phyloP scores from a whole-genome alignment of 2,113 vertebrate genomes.

The Panthera uncia region DNA sequence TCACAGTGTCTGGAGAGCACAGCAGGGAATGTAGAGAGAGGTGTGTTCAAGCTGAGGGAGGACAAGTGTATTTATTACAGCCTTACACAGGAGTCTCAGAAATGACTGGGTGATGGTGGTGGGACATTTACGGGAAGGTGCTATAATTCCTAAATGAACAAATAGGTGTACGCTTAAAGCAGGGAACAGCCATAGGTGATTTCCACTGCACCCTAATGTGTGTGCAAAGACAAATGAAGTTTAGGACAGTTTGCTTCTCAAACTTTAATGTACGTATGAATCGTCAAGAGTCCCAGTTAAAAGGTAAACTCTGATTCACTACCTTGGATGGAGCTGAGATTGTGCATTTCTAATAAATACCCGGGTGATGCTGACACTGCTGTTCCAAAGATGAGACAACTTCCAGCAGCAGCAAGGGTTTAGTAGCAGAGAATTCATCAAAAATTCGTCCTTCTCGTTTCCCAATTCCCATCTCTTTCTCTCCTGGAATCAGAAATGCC shows the following conservation, averaged over 20 bases:
- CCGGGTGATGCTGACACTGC: not conserved
- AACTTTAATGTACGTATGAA: not conserved
- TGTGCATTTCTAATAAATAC: not conserved
- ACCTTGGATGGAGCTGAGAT: not conserved
- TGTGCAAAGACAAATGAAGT: not conserved
- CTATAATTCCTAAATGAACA: not conserved
- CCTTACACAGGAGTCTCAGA: not conserved
- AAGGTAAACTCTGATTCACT: not conserved
- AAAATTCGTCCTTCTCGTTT: not conserved
- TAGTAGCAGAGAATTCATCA: not conserved
- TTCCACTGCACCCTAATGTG: not conserved
- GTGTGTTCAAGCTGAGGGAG: not conserved
- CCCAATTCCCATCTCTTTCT: not conserved
- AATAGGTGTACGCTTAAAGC: not conserved
- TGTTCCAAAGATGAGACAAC: not conserved
- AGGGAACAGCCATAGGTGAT: not conserved
- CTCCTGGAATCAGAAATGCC: not conserved
- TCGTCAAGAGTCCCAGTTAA: not conserved
- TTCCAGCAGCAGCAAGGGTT: not conserved
- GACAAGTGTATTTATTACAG: not conserved
- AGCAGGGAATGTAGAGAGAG: not conserved
- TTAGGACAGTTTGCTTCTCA: not conserved
- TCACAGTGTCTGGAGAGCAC: not conserved
- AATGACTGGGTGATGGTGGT: not conserved
- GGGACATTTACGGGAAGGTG: not conserved